A percentile compares a stretch with the other conserved stretches of the same genome.
Evolutionary conservation across 2,113 vertebrate genomes (phyloP).

Genomic region (Mola mola): DNA sequence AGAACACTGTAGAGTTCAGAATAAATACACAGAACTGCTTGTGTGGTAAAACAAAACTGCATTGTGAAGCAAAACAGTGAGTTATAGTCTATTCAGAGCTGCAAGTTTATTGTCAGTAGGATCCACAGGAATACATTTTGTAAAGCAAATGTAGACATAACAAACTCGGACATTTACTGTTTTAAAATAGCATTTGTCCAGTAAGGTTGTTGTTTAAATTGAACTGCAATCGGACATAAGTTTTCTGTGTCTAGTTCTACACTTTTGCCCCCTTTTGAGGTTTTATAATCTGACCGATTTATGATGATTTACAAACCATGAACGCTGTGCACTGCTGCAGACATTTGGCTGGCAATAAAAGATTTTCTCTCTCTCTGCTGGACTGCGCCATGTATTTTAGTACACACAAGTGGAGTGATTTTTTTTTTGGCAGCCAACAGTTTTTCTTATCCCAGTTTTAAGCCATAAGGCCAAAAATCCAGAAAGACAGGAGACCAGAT

Average conservation of each 20-base stretch:
- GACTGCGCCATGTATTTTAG: not conserved
- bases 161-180: constrained; percentile 10
- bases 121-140: not conserved
- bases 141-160: constrained; percentile 24
- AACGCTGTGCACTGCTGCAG: constrained; percentile 2
- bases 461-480: constrained; percentile 1
- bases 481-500: constrained; percentile 11
- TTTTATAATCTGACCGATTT: constrained; percentile 20
- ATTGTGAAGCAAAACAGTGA: constrained; percentile 12
- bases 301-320: constrained; percentile 23
- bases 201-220: constrained; percentile 7
- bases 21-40: constrained; percentile 1
- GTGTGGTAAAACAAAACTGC: constrained; percentile 5
- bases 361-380: constrained; percentile 10
- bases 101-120: constrained; percentile 11
- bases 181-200: constrained; percentile 5
- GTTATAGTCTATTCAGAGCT: not conserved
- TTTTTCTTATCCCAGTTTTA: constrained; percentile 17
- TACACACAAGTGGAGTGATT: constrained; percentile 36
- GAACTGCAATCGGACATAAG: constrained; percentile 1
- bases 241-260: not conserved
- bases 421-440: constrained; percentile 30
- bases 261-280: not conserved
- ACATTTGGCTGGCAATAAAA: constrained; percentile 15
- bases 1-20: not conserved